phyloP scores from a whole-genome alignment of 2,888 invertebrate species.

The Candidula unifasciata region DNA sequence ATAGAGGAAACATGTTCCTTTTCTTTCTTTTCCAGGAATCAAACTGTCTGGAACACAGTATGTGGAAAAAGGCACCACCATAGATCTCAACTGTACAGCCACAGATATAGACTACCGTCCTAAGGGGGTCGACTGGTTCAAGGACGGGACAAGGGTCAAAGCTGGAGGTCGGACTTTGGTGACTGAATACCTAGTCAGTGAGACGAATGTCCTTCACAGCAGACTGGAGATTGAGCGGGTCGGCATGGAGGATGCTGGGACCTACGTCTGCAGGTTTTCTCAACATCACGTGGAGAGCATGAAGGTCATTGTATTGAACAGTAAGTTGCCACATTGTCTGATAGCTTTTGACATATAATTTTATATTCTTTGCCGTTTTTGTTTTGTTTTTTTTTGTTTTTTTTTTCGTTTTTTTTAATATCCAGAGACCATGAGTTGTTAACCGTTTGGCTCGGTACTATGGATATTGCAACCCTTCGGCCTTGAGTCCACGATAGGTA shows the following conservation, averaged over 20 bases:
- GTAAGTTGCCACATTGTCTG: constrained; percentile 58
- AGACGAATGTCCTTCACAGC: constrained; percentile 62
- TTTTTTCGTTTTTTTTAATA: too few relatives aligned
- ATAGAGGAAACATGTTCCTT: too few relatives aligned
- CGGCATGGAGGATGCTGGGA: constrained; percentile 65
- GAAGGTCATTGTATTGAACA: constrained; percentile 66
- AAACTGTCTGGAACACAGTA: constrained; percentile 58
- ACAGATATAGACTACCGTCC: constrained; percentile 60
- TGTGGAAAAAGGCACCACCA: constrained; percentile 61
- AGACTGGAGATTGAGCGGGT: constrained; percentile 60
- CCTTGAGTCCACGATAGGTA: too few relatives aligned
- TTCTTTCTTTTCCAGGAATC: constrained; percentile 58
- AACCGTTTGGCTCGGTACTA: too few relatives aligned
- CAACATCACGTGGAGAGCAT: constrained; percentile 62
- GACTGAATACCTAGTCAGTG: constrained; percentile 56
- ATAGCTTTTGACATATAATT: neutral
- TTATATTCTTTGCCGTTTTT: too few relatives aligned
- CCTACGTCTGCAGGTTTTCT: constrained; percentile 67
- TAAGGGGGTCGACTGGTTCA: constrained; percentile 65
- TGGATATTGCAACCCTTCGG: too few relatives aligned
- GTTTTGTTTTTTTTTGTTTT: too few relatives aligned
- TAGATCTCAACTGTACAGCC: constrained; percentile 63
- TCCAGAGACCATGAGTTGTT: too few relatives aligned
- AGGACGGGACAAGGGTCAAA: constrained; percentile 61
- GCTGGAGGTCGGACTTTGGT: constrained; percentile 55